Conservation (phyloP, 2,888 invertebrate species). For the Synanthedon formicaeformis region DNA sequence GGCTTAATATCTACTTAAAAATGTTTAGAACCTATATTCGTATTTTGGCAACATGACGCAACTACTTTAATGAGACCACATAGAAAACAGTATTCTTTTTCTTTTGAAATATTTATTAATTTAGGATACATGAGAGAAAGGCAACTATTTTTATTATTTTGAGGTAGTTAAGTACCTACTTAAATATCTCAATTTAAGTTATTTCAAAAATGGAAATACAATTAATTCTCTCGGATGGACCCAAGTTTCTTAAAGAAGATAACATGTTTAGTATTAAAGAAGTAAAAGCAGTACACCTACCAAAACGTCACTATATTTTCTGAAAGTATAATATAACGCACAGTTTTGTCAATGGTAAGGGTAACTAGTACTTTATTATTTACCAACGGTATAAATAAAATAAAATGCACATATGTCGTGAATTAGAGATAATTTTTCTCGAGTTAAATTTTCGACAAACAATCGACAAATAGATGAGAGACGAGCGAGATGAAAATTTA, state of each 20-base stretch:
- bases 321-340: background rate
- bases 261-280: slow-evolving; percentile 15
- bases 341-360: background rate
- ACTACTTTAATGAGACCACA: too few relatives aligned
- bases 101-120: too few relatives aligned
- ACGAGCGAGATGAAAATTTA: slow-evolving; percentile 8
- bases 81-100: too few relatives aligned
- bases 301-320: slow-evolving; percentile 25
- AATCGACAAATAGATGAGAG: background rate
- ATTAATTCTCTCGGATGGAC: too few relatives aligned
- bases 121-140: too few relatives aligned
- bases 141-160: too few relatives aligned
- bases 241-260: background rate
- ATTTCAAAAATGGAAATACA: too few relatives aligned
- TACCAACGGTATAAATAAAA: background rate
- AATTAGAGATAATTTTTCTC: slow-evolving; percentile 28
- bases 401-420: background rate
- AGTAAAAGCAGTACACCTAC: slow-evolving; percentile 47
- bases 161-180: too few relatives aligned
- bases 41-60: too few relatives aligned
- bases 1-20: too few relatives aligned
- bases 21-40: too few relatives aligned
- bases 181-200: too few relatives aligned
- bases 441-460: slow-evolving; percentile 19
- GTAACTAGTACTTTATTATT: background rate